phyloP scores from a whole-genome alignment of 2,888 invertebrate genomes.

The Dione vanillae region DNA sequence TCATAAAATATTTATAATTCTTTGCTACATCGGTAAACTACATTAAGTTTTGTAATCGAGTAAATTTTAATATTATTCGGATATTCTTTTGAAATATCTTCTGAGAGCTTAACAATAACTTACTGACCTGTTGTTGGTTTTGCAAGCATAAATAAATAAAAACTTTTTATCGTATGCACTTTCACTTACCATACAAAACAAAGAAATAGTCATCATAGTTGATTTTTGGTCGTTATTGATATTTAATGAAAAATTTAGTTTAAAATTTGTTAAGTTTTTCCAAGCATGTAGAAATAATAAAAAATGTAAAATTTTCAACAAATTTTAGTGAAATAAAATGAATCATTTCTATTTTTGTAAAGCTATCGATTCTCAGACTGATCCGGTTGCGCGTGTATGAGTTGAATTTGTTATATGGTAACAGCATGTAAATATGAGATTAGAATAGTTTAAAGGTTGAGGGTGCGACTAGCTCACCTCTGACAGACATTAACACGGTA shows the following conservation, averaged over 20 bases:
- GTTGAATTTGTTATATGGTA: slow-evolving; percentile 51
- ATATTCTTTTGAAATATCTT: slow-evolving; percentile 40
- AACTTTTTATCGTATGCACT: slow-evolving; percentile 1
- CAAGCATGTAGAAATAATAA: too few relatives aligned
- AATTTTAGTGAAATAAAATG: slow-evolving; percentile 46
- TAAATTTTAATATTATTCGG: slow-evolving; percentile 42
- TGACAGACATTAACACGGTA: slow-evolving; percentile 54
- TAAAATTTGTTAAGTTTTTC: too few relatives aligned
- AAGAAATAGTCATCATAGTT: neutral
- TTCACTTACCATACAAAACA: slow-evolving; percentile 11
- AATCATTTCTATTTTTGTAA: slow-evolving; percentile 66
- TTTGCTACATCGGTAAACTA: slow-evolving; percentile 33
- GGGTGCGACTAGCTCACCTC: slow-evolving; percentile 66
- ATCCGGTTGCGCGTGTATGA: slow-evolving; percentile 53
- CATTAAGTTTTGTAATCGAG: slow-evolving; percentile 36
- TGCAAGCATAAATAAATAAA: slow-evolving; percentile 21
- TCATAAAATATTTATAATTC: slow-evolving; percentile 35
- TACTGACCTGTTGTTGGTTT: slow-evolving; percentile 22
- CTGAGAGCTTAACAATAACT: slow-evolving; percentile 27
- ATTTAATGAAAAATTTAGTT: too few relatives aligned
- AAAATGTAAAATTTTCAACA: neutral
- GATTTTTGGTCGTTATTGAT: neutral
- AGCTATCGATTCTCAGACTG: slow-evolving; percentile 49
- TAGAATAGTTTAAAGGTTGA: slow-evolving; percentile 76
- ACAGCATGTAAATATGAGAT: slow-evolving; percentile 55